Evolutionary conservation across 2,797 vertebrate species (phyloP).

Genomic region (Peromyscus melanophrys): DNA sequence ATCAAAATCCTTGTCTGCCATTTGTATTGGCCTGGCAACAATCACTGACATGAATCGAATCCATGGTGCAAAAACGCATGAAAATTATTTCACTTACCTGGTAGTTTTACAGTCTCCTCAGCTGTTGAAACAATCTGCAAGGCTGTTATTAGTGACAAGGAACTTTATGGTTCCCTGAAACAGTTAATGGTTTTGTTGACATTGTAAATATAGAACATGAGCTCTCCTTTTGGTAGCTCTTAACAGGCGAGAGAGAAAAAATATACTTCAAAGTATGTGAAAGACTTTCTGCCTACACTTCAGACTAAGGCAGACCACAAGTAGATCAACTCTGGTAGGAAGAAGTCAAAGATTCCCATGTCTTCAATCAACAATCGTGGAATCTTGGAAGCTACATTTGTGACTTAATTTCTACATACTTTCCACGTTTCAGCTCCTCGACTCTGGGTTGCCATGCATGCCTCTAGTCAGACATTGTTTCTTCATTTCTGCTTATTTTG

Average conservation of each 20-base stretch:
- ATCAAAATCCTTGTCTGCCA: background rate
- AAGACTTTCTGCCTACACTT: background rate
- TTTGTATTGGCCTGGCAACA: background rate
- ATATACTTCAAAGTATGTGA: background rate
- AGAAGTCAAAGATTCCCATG: background rate
- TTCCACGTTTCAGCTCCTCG: background rate
- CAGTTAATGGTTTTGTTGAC: background rate
- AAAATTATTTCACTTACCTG: background rate
- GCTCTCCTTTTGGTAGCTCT: background rate
- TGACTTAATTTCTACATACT: background rate
- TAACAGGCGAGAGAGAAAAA: background rate
- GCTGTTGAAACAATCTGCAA: background rate
- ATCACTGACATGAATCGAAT: background rate
- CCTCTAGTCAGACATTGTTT: background rate
- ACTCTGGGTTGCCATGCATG: background rate
- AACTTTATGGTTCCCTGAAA: background rate
- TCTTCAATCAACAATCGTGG: background rate
- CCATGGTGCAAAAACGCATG: background rate
- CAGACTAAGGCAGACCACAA: background rate
- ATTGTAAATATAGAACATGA: background rate
- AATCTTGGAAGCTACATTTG: background rate
- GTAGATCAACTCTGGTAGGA: background rate
- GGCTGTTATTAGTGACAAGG: background rate
- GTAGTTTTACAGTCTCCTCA: background rate
- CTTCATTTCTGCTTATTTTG: background rate